Evolutionary conservation across 2,113 vertebrate species (phyloP), one percentile per base, ranked within the genome.

Genomic region (Pipa parva): DNA sequence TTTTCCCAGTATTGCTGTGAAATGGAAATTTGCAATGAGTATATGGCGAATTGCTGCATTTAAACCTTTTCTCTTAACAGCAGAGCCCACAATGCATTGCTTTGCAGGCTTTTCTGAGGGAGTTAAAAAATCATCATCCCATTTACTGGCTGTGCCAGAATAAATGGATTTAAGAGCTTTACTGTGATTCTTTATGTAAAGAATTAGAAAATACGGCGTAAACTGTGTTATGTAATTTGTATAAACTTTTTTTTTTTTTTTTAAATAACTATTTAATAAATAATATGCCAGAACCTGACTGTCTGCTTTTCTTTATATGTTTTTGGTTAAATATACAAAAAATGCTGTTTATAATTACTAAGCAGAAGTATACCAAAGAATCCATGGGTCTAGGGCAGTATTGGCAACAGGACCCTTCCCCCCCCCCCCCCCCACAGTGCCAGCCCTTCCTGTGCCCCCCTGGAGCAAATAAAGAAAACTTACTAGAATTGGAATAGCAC

Each of bases 181-280:
- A 90, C 88, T 90, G 89, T 90, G 89, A 89, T 90, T 88, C 83
- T 86, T 88, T 61, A 75, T 88, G 85, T 89, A 79, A 77, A 71
- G 84, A 81, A 77, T 79, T 69, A 60, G 68, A 74, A 78, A 75
- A 76, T 75, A 81, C 88, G 88, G 85, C 84, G 83, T 86, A 89
- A 91, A 86, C 88, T 86, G 90, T 94, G 92, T 98, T 97, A 91
- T 98, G 96, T 93, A 89, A 92, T 97, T 98, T 98, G 94, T 98
- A 98, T 92, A 94, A 94, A 95, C 83, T 77, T 85, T 91, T 95
- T 42, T 93, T 95, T 94, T 92, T 84, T 42, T 93, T 95, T 94
- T 92, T 84, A 89, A 84, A 90, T 90, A 89, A 82, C 91, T 93
- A 95, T 97, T 94, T 97, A 98, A 98, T 98, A 98, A 98, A 98